Percentiles rank a stretch among this genome's conserved stretches.
phyloP scores from a whole-genome alignment of 1,140 invertebrate genomes.

The Drosophila lowei region DNA sequence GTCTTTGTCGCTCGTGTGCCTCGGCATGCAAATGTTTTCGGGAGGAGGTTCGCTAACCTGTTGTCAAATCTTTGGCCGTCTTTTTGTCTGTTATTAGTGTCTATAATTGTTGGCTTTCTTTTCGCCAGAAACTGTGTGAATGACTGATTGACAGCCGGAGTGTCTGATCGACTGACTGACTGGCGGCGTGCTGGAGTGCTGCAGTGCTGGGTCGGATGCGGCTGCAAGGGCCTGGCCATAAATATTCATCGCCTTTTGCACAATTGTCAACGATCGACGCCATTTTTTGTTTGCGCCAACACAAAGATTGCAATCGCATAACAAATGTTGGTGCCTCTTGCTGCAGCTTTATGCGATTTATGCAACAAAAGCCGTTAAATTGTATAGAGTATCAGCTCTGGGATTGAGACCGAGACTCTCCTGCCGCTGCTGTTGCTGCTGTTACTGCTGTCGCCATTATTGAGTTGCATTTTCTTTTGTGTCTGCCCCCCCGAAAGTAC shows the following conservation, averaged over 20 bases:
- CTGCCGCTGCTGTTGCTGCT: slow-evolving; percentile 14
- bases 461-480: slow-evolving; percentile 72
- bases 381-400: slow-evolving; percentile 60
- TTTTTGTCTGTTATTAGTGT: slow-evolving; percentile 63
- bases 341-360: slow-evolving; percentile 61
- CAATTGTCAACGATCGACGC: slow-evolving; percentile 76
- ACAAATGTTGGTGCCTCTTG: slow-evolving; percentile 66
- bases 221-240: slow-evolving; percentile 55
- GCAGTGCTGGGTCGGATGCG: slow-evolving; percentile 34
- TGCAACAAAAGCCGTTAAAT: slow-evolving; percentile 80
- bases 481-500: slow-evolving; percentile 16
- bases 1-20: slow-evolving; percentile 11
- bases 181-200: not conserved
- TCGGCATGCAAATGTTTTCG: slow-evolving; percentile 61
- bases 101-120: slow-evolving; percentile 78
- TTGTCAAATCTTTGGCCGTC: slow-evolving; percentile 69
- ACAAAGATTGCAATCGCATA: slow-evolving; percentile 75
- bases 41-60: slow-evolving; percentile 73
- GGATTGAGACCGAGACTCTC: slow-evolving; percentile 12
- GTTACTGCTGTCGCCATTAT: slow-evolving; percentile 52
- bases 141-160: slow-evolving; percentile 37
- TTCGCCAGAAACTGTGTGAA: slow-evolving; percentile 48
- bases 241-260: slow-evolving; percentile 68
- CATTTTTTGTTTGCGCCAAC: slow-evolving; percentile 52
- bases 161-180: slow-evolving; percentile 53